Conservation (phyloP, 2,113 vertebrate species). For the Thamnophis sirtalis region DNA sequence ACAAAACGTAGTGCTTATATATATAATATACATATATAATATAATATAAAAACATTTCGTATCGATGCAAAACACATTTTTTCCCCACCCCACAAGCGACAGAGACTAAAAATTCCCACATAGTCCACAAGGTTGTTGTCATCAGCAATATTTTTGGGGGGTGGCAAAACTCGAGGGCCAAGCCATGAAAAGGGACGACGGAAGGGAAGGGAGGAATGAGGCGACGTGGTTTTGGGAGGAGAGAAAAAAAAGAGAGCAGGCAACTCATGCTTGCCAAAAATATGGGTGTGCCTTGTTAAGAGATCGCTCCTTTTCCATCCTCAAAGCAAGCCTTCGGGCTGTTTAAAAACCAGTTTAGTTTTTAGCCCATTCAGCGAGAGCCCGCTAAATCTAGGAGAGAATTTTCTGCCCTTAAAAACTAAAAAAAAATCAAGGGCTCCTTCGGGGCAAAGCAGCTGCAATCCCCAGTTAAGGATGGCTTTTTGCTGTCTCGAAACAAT, state of each 20-base stretch:
- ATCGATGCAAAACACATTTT: constrained; percentile 53
- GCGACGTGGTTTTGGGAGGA: background rate
- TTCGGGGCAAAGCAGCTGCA: background rate
- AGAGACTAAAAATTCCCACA: constrained; percentile 50
- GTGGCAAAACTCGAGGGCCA: constrained; percentile 11
- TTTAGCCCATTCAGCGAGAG: background rate
- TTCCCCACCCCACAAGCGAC: constrained; percentile 44
- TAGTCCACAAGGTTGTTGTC: constrained; percentile 52
- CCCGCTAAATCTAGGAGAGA: background rate
- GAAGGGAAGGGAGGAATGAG: background rate
- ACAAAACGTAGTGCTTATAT: constrained; percentile 49
- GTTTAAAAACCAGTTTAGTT: background rate
- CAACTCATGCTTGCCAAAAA: background rate
- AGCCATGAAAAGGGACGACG: background rate
- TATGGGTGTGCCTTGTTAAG: background rate
- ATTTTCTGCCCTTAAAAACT: background rate
- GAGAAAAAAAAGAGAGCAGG: too few relatives aligned
- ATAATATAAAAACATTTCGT: constrained; percentile 30
- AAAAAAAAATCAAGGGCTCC: background rate
- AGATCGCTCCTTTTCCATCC: background rate
- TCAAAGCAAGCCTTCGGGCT: too few relatives aligned
- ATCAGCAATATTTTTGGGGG: background rate
- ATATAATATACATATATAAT: constrained; percentile 23
- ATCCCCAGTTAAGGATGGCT: background rate
- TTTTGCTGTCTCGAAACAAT: background rate